These are phyloP conservation scores for Onychorhynchus coronatus DNA, from an alignment of 2,113 vertebrate species.

Conservation along the genomic window DNA sequence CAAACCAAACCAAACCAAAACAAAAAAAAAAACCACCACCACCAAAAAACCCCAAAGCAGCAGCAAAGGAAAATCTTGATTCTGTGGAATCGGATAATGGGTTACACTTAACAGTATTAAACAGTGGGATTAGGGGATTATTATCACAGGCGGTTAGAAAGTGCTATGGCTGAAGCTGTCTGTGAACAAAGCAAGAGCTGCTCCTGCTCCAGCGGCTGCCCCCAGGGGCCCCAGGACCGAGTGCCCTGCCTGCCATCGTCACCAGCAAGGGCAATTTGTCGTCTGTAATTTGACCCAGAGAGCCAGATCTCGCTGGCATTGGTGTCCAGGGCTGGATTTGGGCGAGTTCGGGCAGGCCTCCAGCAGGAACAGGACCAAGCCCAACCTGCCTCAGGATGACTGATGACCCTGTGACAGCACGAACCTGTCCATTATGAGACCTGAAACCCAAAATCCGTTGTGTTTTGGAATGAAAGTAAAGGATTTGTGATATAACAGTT, in stretches of 20 bases:
- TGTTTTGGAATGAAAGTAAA: fast-evolving
- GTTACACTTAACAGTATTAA: neutral
- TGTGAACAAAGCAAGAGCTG: neutral
- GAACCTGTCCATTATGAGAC: neutral
- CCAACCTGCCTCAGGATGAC: neutral
- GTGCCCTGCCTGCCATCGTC: fast-evolving
- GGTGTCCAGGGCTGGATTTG: neutral
- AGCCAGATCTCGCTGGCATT: fast-evolving
- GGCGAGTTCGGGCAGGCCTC: fast-evolving
- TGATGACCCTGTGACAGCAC: neutral
- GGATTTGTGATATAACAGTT: neutral
- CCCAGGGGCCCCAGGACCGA: neutral
- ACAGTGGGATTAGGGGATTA: neutral
- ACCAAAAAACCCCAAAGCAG: too few species aligned
- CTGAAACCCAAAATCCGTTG: neutral
- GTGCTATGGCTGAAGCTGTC: neutral
- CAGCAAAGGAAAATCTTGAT: neutral
- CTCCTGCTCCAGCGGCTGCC: neutral
- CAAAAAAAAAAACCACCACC: too few species aligned
- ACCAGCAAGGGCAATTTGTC: fast-evolving
- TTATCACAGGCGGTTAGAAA: neutral
- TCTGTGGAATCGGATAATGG: neutral
- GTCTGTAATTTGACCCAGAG: fast-evolving
- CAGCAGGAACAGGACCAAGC: neutral
- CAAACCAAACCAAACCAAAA: neutral